Percentiles rank a stretch among this genome's conserved stretches.
Evolutionary conservation across 2,888 invertebrate genomes (phyloP).

Genomic region (Synergus itoensis): DNA sequence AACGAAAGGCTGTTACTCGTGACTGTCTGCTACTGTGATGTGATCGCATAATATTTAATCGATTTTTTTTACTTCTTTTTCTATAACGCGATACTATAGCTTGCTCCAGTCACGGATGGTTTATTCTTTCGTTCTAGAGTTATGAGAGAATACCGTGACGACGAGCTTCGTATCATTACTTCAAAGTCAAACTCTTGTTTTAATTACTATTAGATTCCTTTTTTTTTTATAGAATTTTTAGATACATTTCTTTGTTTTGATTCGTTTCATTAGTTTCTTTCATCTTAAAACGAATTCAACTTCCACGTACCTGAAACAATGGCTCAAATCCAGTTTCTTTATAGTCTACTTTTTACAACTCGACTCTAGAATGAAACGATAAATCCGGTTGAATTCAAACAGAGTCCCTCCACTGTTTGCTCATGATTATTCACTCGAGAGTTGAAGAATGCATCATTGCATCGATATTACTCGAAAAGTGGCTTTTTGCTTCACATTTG

Average conservation of each 20-base stretch:
- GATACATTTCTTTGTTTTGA: slow-evolving; percentile 50
- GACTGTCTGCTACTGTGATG: slow-evolving; percentile 74
- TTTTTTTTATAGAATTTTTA: slow-evolving; percentile 14
- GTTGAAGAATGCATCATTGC: slow-evolving; percentile 50
- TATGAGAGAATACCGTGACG: slow-evolving; percentile 43
- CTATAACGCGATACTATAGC: slow-evolving; percentile 51
- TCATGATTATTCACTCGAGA: slow-evolving; percentile 59
- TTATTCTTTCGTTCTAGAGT: slow-evolving; percentile 64
- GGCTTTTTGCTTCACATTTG: slow-evolving; percentile 50
- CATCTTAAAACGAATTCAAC: slow-evolving; percentile 47
- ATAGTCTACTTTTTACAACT: slow-evolving; percentile 34
- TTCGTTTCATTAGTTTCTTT: slow-evolving; percentile 50
- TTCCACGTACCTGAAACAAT: slow-evolving; percentile 41
- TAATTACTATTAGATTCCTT: slow-evolving; percentile 1
- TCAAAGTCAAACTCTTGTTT: slow-evolving; percentile 36
- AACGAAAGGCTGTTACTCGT: slow-evolving; percentile 70
- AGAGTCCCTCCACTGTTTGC: slow-evolving; percentile 71
- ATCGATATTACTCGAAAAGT: slow-evolving; percentile 45
- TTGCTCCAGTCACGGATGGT: slow-evolving; percentile 52
- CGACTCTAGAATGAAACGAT: slow-evolving; percentile 64
- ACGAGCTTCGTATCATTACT: slow-evolving; percentile 33
- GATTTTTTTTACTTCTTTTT: slow-evolving; percentile 60
- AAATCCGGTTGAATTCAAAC: slow-evolving; percentile 59
- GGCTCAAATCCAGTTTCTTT: slow-evolving; percentile 41
- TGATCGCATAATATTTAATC: slow-evolving; percentile 72